Evolutionary conservation across 2,797 vertebrate genomes (phyloP).

Genomic region (Parauchenoglanis punctatus): DNA sequence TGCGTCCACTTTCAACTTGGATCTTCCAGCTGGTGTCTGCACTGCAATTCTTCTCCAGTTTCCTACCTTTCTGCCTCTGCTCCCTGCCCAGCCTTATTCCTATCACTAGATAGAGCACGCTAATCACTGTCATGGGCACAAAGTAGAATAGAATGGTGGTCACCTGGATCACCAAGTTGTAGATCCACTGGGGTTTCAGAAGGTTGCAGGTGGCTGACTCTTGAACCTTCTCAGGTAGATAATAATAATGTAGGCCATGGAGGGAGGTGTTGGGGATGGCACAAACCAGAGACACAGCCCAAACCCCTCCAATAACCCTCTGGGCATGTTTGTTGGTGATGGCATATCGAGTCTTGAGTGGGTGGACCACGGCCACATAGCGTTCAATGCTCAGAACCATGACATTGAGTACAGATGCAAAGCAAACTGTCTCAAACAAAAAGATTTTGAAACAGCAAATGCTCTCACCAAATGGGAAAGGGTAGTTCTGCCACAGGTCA

Average conservation of each 20-base stretch:
- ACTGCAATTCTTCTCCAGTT: constrained; percentile 61
- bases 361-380: constrained; percentile 79
- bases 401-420: constrained; percentile 81
- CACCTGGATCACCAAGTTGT: constrained; percentile 80
- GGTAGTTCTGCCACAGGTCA: constrained; percentile 83
- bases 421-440: constrained; percentile 81
- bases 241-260: constrained; percentile 76
- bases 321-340: constrained; percentile 78
- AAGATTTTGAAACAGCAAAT: constrained; percentile 82
- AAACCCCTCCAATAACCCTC: constrained; percentile 71
- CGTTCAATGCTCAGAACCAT: constrained; percentile 78
- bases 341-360: constrained; percentile 76
- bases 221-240: constrained; percentile 69
- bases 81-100: constrained; percentile 73
- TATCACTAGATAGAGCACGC: constrained; percentile 78
- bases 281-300: constrained; percentile 72
- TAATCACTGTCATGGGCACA: constrained; percentile 78
- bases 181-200: constrained; percentile 80
- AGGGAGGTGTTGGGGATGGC: constrained; percentile 79
- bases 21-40: constrained; percentile 64
- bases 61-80: constrained; percentile 53
- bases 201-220: constrained; percentile 80
- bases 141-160: constrained; percentile 81
- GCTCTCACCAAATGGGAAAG: constrained; percentile 76
- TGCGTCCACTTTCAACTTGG: constrained; percentile 67